Evolutionary conservation across 2,888 invertebrate genomes (phyloP).

Genomic region (Neoaliturus tenellus): DNA sequence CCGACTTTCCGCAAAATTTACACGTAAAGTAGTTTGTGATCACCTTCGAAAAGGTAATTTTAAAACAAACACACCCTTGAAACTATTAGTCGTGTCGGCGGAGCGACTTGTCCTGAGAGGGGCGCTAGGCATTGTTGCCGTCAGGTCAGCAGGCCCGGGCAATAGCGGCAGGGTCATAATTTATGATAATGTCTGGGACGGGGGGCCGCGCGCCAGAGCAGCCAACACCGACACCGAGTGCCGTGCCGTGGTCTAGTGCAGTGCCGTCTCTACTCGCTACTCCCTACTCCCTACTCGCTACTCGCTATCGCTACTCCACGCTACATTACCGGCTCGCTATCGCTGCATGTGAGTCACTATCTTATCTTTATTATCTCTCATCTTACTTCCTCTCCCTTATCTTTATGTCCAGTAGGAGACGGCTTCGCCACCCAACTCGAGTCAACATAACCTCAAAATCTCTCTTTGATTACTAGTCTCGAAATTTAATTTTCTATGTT

Average conservation of each 20-base stretch:
- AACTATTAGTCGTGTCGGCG: no score
- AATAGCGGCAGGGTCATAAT: slow-evolving; percentile 43
- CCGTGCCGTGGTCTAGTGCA: background rate
- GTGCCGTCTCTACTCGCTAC: background rate
- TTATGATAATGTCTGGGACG: slow-evolving; percentile 41
- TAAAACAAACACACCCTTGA: no score
- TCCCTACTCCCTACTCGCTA: background rate
- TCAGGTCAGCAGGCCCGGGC: slow-evolving; percentile 25
- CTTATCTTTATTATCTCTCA: slow-evolving; percentile 28
- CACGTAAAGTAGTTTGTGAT: no score
- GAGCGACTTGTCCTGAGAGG: no score
- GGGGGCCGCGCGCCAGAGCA: background rate
- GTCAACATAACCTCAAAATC: slow-evolving; percentile 48
- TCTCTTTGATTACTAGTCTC: no score
- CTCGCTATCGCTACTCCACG: background rate
- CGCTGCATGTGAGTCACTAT: background rate
- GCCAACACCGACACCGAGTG: background rate
- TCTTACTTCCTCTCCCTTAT: slow-evolving; percentile 12
- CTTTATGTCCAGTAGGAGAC: background rate
- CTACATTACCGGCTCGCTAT: background rate
- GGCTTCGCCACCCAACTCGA: background rate
- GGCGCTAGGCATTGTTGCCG: background rate
- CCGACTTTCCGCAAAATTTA: no score
- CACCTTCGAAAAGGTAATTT: no score
- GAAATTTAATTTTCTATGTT: no score